These are phyloP conservation scores for Drosophila macrothrix DNA, from an alignment of 2,888 invertebrate species.

Conservation along the genomic window DNA sequence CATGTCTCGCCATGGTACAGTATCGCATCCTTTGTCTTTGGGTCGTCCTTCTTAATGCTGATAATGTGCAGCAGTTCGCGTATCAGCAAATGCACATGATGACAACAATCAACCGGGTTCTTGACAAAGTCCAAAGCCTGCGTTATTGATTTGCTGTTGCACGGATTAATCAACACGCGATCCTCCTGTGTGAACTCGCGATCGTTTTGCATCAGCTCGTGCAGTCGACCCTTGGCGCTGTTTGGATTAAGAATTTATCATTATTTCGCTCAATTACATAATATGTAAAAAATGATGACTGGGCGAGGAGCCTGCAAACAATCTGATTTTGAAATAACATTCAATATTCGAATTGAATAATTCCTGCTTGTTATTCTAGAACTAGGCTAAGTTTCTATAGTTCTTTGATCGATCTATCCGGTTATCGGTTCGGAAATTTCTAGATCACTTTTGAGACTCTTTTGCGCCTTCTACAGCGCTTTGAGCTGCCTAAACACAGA, in stretches of 20 bases:
- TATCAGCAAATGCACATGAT: constrained; percentile 94
- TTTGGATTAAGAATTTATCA: not conserved
- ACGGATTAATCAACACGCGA: constrained; percentile 95
- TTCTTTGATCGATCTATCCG: not conserved
- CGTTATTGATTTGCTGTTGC: constrained; percentile 94
- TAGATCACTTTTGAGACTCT: not conserved
- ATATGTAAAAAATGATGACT: too few relatives aligned
- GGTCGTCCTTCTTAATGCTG: constrained; percentile 93
- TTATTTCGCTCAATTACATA: too few relatives aligned
- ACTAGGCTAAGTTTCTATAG: not conserved
- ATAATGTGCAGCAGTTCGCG: constrained; percentile 94
- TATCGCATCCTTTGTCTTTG: constrained; percentile 96
- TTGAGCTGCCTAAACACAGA: not conserved
- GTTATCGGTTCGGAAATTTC: not conserved
- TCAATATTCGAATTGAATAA: not conserved
- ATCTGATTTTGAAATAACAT: not conserved
- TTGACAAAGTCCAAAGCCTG: constrained; percentile 97
- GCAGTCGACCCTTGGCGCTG: constrained; percentile 97
- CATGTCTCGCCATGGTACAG: constrained; percentile 99
- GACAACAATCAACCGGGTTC: constrained; percentile 97
- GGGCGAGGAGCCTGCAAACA: too few relatives aligned
- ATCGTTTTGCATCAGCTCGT: constrained; percentile 96
- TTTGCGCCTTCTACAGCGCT: too few relatives aligned
- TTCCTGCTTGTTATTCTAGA: not conserved
- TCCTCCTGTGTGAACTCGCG: constrained; percentile 94